Evolutionary conservation across 2,797 vertebrate genomes (phyloP), one percentile per base, ranked within the genome.

Genomic region (Gymnoscopelus microlampas): DNA sequence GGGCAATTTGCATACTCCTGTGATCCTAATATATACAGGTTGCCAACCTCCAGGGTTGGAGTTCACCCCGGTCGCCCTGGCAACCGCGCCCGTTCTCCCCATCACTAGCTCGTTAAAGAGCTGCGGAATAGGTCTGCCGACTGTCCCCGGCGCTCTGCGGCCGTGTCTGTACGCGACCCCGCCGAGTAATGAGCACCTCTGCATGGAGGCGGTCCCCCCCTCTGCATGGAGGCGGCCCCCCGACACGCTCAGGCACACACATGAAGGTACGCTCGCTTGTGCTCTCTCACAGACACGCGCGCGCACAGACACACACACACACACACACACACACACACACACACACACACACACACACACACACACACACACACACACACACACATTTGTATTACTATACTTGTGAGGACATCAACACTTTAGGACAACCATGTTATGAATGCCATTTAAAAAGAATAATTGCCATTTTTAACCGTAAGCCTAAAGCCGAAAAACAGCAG

Each of bases 21-120:
- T 83, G 63, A 84, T 91, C 86, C 71, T 93, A 92, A 93, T 93
- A 90, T 93, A 92, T 93, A 92, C 89, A 93, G 96, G 95, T 95
- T 94, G 90, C 91, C 89, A 92, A 93, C 93, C 94, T 92, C 82
- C 24, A 72, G 85, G 92, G 90, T 82, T 66, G 66, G 70, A 92
- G 92, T 79, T 92, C 84, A 64, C 79, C 59, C 66, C 0, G 68
- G 94, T 95, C 95, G 90, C 93, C 73, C 0, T 78, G 92, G 94
- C 80, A 94, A 96, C 90, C 1, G 19, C 58, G 85, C 86, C 39
- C 75, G 78, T 85, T 86, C 85, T 89, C 80, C 80, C 86, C 82
- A 87, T 89, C 89, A 88, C 88, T 73, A 86, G 91, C 92, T 93
- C 88, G 88, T 94, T 94, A 94, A 91, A 88, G 88, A 92, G 88